Evolutionary conservation across 1,140 invertebrate species (phyloP).

Genomic region (Nymphalis io): DNA sequence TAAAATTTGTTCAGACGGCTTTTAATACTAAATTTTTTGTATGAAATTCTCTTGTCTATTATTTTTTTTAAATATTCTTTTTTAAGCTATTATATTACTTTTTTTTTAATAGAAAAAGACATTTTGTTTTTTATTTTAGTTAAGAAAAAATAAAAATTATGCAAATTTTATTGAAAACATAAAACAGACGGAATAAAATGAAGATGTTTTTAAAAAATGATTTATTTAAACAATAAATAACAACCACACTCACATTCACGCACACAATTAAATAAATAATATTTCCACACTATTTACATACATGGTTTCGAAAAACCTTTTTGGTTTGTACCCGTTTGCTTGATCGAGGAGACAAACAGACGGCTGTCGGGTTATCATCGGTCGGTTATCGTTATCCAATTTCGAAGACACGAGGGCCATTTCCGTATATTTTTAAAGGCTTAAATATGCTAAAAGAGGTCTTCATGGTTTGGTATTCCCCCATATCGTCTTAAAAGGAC

Average conservation of each 20-base stretch:
- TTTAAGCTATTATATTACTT: no score
- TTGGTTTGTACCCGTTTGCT: conserved; percentile 67
- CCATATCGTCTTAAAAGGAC: background rate
- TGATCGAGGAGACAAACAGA: conserved; percentile 29
- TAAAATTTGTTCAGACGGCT: no score
- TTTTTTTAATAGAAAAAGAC: no score
- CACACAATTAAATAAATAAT: conserved; percentile 75
- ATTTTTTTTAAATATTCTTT: no score
- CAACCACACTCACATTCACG: conserved; percentile 68
- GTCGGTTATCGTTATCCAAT: conserved; percentile 21
- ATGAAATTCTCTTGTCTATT: no score
- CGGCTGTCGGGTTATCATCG: conserved; percentile 25
- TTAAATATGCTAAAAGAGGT: conserved; percentile 23
- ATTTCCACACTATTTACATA: conserved; percentile 75
- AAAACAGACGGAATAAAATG: conserved; percentile 39
- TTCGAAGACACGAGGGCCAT: background rate
- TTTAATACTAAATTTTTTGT: no score
- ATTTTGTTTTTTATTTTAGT: no score
- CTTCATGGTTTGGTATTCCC: conserved; percentile 24
- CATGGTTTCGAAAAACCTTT: conserved; percentile 69
- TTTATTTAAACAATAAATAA: conserved; percentile 75
- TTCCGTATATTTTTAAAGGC: background rate
- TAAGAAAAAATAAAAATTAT: background rate
- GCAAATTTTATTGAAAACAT: background rate
- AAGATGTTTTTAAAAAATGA: conserved; percentile 50